Base-by-base conservation (phyloP, 2,888 invertebrate species). In the Meloe dianella region DNA sequence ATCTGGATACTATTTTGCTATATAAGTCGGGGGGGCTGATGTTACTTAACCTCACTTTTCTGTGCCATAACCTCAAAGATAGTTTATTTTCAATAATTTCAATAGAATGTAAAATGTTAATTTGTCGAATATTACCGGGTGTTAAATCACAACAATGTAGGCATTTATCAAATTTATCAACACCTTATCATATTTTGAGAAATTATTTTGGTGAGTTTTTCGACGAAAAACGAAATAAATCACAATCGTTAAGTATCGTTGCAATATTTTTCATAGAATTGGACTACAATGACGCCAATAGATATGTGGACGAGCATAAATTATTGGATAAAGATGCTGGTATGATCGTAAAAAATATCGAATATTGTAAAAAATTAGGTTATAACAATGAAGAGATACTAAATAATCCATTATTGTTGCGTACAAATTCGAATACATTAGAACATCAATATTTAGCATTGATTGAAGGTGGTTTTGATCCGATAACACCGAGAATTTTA, bases 381-480 rank as follows among this genome's bases (percentile, higher is more conserved):
- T 88, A 87, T 61, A 81, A 83, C 0, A 80, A 86, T 1, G 73
- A 84, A 27, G 87, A 89, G 29, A 87, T 90, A 17, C 83, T 88
- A 51, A 69, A 80, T 1, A 84, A 86, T 72, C 87, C 88, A 0
- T 85, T 9, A 32, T 67, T 91, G 3, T 84, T 91, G n/a, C 85
- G 85, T 62, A 85, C 86, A 78, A 86, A 87, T 74, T 85, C 86
- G 1, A 82, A 86, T 27, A 86, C 87, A 32, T 79, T 90, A 74
- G 86, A 88, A 60, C 89, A 91, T 75, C 89, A 90, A 73, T 87
- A 87, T 67, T 85, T 85, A 75, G 86, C 89, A 57, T 80, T 91
- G 14, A 83, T 82, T 70, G 91, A 91, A 82, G 89, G 89, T 77
- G 87, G 89, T 17, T 89, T 90, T 71, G 67, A 75, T 1, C 70